Evolutionary conservation across 2,888 invertebrate species (phyloP), one percentile per base, ranked within the genome.

Genomic region (Leptinotarsa haldemani): DNA sequence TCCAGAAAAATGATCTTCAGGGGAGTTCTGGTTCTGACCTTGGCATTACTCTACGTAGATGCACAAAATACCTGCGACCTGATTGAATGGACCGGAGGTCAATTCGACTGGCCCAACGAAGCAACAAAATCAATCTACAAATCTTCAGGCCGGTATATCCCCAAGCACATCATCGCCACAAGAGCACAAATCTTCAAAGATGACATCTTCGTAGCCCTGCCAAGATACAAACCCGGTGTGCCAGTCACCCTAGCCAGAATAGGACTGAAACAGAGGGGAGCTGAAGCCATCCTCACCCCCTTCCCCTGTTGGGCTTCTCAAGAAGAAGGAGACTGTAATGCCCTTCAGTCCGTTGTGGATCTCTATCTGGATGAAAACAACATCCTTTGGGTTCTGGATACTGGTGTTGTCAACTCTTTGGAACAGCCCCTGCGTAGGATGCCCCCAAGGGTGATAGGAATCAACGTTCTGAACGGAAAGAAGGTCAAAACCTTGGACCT

Each of bases 251-350:
- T 92, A 58, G 92, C 89, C 22, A 89, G 87, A 77, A 87, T 91
- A 52, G 87, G 88, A n/a, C 83, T 91, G 77, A 89, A 88, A 79
- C 85, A 85, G 71, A 89, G 88, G 69, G 87, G 88, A 50, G 90
- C 90, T 77, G 84, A 89, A 68, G 87, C 90, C 2, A 86, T 86
- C 81, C 88, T 91, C 80, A 88, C 88, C 79, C 92, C 93, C 20
- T 92, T 90, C 88, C 93, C 92, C 71, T 91, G 90, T 86, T 93
- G 93, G 92, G 89, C 90, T 74, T 89, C 91, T 82, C 93, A 94
- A 87, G 93, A 93, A 87, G 92, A 92, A 88, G 91, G 91, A 58
- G 90, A 91, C 86, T 92, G 92, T 83, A 90, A 90, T 81, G 93
- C 92, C 78, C 88, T 92, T 74, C 93, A 94, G 87, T 93, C 93